Conservation (phyloP, 1,140 invertebrate genomes). For the Stratiolaelaps scimitus region DNA sequence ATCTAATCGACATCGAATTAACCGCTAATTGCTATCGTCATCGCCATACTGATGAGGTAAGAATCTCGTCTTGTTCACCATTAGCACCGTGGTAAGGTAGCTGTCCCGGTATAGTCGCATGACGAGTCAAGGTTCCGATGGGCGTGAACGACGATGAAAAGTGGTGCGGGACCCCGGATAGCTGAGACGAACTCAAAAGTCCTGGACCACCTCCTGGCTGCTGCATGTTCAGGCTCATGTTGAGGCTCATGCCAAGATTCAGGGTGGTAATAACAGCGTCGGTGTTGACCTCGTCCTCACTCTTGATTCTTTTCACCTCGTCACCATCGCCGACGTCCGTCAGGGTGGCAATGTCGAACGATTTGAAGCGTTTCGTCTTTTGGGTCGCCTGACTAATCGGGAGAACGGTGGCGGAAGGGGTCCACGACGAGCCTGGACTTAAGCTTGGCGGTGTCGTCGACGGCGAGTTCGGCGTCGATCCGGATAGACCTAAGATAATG, state of each 20-base stretch:
- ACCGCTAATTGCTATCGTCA: too few species aligned
- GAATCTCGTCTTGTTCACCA: too few species aligned
- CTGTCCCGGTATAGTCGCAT: neutral
- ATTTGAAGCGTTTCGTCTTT: constrained; percentile 32
- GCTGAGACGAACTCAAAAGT: too few species aligned
- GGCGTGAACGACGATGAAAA: too few species aligned
- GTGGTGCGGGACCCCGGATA: too few species aligned
- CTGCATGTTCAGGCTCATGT: neutral
- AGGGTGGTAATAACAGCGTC: constrained; percentile 21
- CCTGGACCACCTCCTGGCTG: too few species aligned
- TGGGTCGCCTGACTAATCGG: constrained; percentile 31
- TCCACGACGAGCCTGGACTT: constrained; percentile 20
- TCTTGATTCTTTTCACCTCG: constrained; percentile 11
- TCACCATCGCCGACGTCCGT: constrained; percentile 33
- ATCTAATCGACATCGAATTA: too few species aligned
- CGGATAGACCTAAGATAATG: constrained; percentile 16
- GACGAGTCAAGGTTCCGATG: too few species aligned
- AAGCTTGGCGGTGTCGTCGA: constrained; percentile 28
- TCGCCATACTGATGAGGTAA: too few species aligned
- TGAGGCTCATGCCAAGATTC: constrained; percentile 28
- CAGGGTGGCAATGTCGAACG: constrained; percentile 37
- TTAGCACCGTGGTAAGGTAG: constrained; percentile 3
- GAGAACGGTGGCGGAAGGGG: constrained; percentile 1
- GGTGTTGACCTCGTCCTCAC: neutral
- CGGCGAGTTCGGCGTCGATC: constrained; percentile 6